phyloP scores from a whole-genome alignment of 1,140 invertebrate genomes.

The Papilio polyxenes region DNA sequence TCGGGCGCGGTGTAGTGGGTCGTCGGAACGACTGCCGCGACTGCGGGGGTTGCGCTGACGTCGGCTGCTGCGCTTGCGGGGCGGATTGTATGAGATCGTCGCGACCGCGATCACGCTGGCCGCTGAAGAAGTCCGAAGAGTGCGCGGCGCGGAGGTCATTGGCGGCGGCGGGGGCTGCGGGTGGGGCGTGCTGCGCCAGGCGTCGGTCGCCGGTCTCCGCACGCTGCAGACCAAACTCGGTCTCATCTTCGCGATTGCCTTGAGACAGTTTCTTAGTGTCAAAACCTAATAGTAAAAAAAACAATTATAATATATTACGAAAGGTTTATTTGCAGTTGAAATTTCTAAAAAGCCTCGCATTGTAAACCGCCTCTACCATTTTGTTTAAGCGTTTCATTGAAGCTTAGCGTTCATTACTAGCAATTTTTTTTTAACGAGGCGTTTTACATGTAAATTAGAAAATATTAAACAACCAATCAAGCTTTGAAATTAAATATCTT shows the following conservation, averaged over 20 bases:
- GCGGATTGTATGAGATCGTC: slow-evolving; percentile 61
- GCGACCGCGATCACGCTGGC: slow-evolving; percentile 69
- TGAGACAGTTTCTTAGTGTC: slow-evolving; percentile 82
- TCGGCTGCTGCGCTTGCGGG: slow-evolving; percentile 51
- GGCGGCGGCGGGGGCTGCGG: slow-evolving; percentile 60
- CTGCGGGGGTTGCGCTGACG: slow-evolving; percentile 47
- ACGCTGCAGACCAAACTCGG: slow-evolving; percentile 87
- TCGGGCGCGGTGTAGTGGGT: slow-evolving; percentile 51
- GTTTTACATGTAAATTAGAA: not conserved
- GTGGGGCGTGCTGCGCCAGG: slow-evolving; percentile 70
- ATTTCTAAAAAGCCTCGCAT: slow-evolving; percentile 11
- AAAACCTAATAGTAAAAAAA: slow-evolving; percentile 69
- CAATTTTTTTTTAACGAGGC: not conserved
- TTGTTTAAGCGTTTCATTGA: slow-evolving; percentile 11
- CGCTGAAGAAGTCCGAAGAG: slow-evolving; percentile 86
- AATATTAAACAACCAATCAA: not conserved
- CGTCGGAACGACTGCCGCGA: slow-evolving; percentile 64
- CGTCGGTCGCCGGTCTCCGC: slow-evolving; percentile 85
- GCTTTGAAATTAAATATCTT: not conserved
- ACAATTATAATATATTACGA: not conserved
- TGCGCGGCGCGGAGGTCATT: slow-evolving; percentile 84
- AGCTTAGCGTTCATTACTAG: slow-evolving; percentile 1
- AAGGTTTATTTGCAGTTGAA: not conserved
- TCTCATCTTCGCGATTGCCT: slow-evolving; percentile 85
- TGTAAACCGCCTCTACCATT: not conserved